Evolutionary conservation across 1,140 invertebrate species (phyloP).

Genomic region (Brachionus koreanus): DNA sequence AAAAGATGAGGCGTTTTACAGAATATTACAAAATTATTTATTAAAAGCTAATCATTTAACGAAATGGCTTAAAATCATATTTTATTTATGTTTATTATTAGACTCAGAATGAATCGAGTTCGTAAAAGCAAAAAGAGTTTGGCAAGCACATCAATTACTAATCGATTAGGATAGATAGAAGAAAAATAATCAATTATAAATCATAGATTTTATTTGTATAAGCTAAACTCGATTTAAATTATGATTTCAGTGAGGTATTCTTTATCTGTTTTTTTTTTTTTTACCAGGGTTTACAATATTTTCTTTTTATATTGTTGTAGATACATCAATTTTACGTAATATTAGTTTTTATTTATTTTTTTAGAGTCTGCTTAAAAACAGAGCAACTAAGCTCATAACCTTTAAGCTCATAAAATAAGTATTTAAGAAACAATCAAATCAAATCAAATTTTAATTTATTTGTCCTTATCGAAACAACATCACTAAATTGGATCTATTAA

Average conservation of each 20-base stretch:
- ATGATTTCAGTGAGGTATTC: neutral
- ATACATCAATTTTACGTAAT: neutral
- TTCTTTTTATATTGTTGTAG: neutral
- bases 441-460: neutral
- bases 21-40: neutral
- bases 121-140: neutral
- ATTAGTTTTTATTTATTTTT: neutral
- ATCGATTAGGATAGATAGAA: neutral
- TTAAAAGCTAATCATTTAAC: neutral
- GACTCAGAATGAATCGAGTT: neutral
- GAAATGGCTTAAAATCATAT: neutral
- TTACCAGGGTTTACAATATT: neutral
- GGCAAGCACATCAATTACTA: slow-evolving; percentile 1
- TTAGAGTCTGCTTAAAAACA: neutral
- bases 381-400: too few species aligned
- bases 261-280: neutral
- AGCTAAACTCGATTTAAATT: neutral
- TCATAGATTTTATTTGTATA: neutral
- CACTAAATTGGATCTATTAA: neutral
- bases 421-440: neutral
- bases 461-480: neutral
- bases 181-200: slow-evolving; percentile 11
- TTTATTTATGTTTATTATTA: neutral
- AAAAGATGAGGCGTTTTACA: neutral
- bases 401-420: neutral